phyloP scores from a whole-genome alignment of 2,797 vertebrate genomes.

The Bovichtus diacanthus region DNA sequence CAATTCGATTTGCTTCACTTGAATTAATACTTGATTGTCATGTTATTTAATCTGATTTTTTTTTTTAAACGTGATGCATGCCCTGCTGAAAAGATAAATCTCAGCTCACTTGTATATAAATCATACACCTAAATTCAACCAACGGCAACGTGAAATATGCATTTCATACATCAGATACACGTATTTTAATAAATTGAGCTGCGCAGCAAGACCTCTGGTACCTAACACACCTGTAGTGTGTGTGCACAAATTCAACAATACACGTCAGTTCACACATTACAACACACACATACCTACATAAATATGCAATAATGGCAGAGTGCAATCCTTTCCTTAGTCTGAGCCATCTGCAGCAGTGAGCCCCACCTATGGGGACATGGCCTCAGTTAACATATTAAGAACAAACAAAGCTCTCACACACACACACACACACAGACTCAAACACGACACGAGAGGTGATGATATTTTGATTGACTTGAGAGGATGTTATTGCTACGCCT shows the following conservation, averaged over 20 bases:
- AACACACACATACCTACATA: background rate
- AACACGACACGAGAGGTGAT: conserved; percentile 14
- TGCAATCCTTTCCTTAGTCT: background rate
- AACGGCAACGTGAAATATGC: background rate
- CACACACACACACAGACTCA: background rate
- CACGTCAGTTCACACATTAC: background rate
- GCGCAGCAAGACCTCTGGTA: background rate
- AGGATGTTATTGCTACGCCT: conserved; percentile 51
- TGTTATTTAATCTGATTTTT: background rate
- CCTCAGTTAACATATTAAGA: conserved; percentile 21
- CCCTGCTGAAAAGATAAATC: background rate
- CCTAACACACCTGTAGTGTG: background rate
- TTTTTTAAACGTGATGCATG: background rate
- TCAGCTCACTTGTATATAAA: background rate
- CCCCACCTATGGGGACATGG: conserved; percentile 7
- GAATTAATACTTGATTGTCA: conserved; percentile 1
- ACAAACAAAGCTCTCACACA: background rate
- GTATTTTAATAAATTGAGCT: background rate
- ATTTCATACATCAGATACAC: background rate
- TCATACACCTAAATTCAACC: background rate
- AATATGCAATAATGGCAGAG: background rate
- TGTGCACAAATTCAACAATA: background rate
- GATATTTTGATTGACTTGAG: conserved; percentile 52
- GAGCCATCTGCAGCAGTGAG: conserved; percentile 30
- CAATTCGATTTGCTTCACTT: conserved; percentile 30